A percentile compares a stretch with the other conserved stretches of the same genome.
Conservation (phyloP, 2,797 vertebrate genomes). For the Malacoraja senta region DNA sequence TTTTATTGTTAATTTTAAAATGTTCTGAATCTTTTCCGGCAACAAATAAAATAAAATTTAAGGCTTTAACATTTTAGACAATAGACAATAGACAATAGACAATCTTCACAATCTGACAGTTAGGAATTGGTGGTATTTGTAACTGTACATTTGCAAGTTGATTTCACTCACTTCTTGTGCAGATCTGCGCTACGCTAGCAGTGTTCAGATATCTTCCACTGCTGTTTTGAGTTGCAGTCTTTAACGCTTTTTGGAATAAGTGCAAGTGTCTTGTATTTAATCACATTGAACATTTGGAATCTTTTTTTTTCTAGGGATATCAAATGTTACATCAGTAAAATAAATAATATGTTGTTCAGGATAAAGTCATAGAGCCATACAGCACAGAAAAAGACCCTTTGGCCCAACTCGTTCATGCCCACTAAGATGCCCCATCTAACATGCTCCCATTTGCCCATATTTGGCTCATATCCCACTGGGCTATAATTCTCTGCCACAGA, state of each 20-base stretch:
- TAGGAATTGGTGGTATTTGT: conserved; percentile 23
- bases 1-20: background rate
- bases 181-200: background rate
- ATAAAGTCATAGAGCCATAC: background rate
- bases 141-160: conserved; percentile 21
- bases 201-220: background rate
- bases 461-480: too few relatives aligned
- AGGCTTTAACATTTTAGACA: background rate
- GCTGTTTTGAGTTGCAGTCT: too few relatives aligned
- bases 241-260: background rate
- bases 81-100: too few relatives aligned
- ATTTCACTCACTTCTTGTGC: conserved; percentile 5
- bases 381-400: too few relatives aligned
- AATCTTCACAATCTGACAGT: background rate
- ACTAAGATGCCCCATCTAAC: too few relatives aligned
- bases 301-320: background rate
- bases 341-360: background rate
- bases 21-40: background rate
- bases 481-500: too few relatives aligned
- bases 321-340: background rate
- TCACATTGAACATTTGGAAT: background rate
- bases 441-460: too few relatives aligned
- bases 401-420: too few relatives aligned
- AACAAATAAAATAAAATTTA: background rate
- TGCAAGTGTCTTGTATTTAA: background rate